These are phyloP conservation scores for Salvelinus sp. DNA, from an alignment of 2,113 vertebrate species.

Conservation along the genomic window DNA sequence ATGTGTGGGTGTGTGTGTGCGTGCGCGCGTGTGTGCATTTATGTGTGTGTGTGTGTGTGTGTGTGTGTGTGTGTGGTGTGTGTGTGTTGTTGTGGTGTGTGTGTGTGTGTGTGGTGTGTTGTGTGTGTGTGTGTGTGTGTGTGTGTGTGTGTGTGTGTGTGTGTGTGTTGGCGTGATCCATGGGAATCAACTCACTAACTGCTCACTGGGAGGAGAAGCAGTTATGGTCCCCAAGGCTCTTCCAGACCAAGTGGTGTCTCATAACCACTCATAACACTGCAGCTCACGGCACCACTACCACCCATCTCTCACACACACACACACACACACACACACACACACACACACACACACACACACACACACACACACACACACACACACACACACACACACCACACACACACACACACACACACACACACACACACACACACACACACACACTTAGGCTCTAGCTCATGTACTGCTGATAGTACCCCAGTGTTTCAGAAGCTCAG, in stretches of 20 bases:
- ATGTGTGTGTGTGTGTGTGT: too few relatives aligned
- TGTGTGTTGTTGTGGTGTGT: too few relatives aligned
- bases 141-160: too few relatives aligned
- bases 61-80: too few relatives aligned
- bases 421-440: not conserved
- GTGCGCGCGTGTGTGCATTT: too few relatives aligned
- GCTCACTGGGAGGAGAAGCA: slow-evolving; percentile 47
- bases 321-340: not conserved
- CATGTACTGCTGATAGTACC: too few relatives aligned
- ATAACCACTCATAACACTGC: slow-evolving; percentile 9
- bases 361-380: not conserved
- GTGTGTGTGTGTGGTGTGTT: slow-evolving; percentile 17
- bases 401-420: not conserved
- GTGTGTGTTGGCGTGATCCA: slow-evolving; percentile 68
- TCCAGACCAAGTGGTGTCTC: slow-evolving; percentile 77
- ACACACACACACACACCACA: not conserved
- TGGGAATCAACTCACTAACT: slow-evolving; percentile 51
- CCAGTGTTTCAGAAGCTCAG: too few relatives aligned
- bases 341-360: not conserved
- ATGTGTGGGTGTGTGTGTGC: too few relatives aligned
- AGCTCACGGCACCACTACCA: not conserved
- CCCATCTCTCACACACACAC: slow-evolving; percentile 23
- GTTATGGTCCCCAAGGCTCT: slow-evolving; percentile 77
- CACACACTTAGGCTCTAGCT: not conserved
- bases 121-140: rapidly evolving